Evolutionary conservation across 2,113 vertebrate genomes (phyloP), one percentile per base, ranked within the genome.

Genomic region (Otocyon megalotis): DNA sequence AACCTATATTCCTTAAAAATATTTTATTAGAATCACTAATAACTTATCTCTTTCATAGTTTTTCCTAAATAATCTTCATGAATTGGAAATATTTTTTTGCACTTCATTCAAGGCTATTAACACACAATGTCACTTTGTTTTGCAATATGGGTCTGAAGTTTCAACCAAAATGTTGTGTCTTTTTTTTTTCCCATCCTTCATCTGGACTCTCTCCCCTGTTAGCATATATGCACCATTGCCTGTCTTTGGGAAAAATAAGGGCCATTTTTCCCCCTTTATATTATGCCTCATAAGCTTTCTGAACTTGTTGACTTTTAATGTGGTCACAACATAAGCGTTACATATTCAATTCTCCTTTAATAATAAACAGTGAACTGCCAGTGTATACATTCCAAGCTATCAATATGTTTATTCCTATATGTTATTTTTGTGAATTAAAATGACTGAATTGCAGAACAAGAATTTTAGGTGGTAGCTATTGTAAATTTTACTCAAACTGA

Each of bases 171-270:
- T 26, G 1, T 26, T 17, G 8, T 16, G 50, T 56, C 32, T 19
- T 71, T 32, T 93, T 79, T 17, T 43, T 3, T 3, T 74, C 43
- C 3, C 14, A 14, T 58, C 5, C 16, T 69, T 3, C 10, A 54
- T 20, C 22, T 48, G 4, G 2, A 56, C 30, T 24, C 2, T 63
- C 62, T 76, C 14, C 16, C 13, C 7, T 65, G 30, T 24, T 89
- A 19, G 22, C 15, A 2, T 14, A 14, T 26, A 19, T 54, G 11
- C 11, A 63, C 0, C 1, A 20, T 28, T 8, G 0, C 50, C 17
- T 85, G 10, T 72, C 7, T 84, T 80, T n/a, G 12, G 1, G 4
- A 20, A 17, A 37, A 63, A 20, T 81, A 8, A 50, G 20, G 24
- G 14, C 0, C 11, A 15, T 26, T 3, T 14, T 26, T 79, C 93